Evolutionary conservation across 2,113 vertebrate species (phyloP), one percentile per base, ranked within the genome.

Genomic region (Cyphomyrus plagiostoma): DNA sequence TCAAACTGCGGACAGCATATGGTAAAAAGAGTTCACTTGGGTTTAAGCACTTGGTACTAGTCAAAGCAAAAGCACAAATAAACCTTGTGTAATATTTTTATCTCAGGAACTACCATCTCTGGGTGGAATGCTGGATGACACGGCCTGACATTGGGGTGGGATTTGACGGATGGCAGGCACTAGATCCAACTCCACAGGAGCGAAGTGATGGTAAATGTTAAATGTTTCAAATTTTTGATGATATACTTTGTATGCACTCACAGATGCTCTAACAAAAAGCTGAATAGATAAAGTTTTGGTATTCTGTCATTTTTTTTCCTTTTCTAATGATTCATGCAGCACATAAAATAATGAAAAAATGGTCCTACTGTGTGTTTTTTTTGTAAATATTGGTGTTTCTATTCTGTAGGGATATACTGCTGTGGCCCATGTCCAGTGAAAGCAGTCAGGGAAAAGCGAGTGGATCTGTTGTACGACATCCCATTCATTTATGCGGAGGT

Each of bases 131-230:
- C 0, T 99, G 98, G 98, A 99, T 99, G 98, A 92, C 92, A 46
- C 97, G 98, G 3, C 93, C 89, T 0, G 98, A 99, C 93, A 94
- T 98, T 83, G 92, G 91, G 0, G 21, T 87, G 0, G 95, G 87
- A 2, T 97, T 96, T 0, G 95, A 97, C 0, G 98, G 98, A 17
- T 99, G 98, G 98, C 98, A 99, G 94, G 97, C 91, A 17, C 92
- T 99, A 35, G 98, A 99, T 92, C 98, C 98, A 0, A 99, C 98
- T 0, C 98, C 98, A 0, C 98, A 99, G 95, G 95, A 99, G 92
- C 97, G 94, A 92, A 99, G 98, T 0, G 93, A 92, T 94, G 98
- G 98, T 99, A 91, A 19, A 89, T 19, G 62, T 84, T 50, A 42
- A 80, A 80, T 80, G 85, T 10, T 52, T 53, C 48, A 21, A 2